phyloP scores from a whole-genome alignment of 64 coral and sea anemone genomes.

The Anthopleura sola region DNA sequence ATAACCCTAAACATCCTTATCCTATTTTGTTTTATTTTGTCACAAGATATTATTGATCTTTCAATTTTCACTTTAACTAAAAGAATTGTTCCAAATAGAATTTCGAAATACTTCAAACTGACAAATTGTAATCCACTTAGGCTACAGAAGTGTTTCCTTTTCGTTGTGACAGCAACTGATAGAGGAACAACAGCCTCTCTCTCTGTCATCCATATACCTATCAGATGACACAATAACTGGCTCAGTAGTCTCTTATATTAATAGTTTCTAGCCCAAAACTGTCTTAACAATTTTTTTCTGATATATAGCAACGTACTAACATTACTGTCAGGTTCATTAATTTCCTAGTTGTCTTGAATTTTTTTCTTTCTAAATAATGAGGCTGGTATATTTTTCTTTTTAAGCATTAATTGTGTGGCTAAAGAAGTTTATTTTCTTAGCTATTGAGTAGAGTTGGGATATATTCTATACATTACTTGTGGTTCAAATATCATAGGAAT shows the following conservation, averaged over 20 bases:
- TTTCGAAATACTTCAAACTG: neutral
- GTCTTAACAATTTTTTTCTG: neutral
- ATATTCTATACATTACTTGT: neutral
- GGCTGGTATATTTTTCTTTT: neutral
- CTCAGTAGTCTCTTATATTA: neutral
- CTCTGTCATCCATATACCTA: neutral
- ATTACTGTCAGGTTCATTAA: neutral
- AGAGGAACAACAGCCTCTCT: neutral
- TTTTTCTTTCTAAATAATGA: neutral
- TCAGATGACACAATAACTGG: neutral
- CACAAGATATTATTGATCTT: neutral
- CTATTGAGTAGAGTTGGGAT: neutral
- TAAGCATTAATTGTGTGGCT: neutral
- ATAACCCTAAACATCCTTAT: neutral
- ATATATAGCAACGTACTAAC: neutral
- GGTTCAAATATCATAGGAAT: neutral
- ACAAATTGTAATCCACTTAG: slow-evolving; percentile 7
- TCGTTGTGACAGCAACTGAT: neutral
- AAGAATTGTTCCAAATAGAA: too few species aligned
- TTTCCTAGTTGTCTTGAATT: neutral
- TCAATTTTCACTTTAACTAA: neutral
- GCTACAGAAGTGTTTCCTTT: neutral
- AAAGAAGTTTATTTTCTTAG: neutral
- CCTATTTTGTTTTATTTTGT: neutral
- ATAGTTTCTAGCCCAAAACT: neutral